Evolutionary conservation across 35 echinoderm and acorn worm species (phyloP).

Genomic region (Ophiothrix spiculata): DNA sequence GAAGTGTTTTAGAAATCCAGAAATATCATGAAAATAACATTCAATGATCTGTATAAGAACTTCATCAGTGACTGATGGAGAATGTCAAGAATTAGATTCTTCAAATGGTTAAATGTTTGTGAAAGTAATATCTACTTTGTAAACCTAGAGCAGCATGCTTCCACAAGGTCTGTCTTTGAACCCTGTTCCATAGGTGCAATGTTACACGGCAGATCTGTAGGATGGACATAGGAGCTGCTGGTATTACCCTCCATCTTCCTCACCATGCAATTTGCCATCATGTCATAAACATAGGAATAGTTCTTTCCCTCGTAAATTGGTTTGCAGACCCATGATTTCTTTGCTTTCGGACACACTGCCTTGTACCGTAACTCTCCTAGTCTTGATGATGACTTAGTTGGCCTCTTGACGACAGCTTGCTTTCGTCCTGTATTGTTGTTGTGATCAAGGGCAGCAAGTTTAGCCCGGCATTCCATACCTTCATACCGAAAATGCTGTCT

Average conservation of each 20-base stretch:
- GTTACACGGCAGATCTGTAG: neutral
- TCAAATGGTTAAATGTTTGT: too few relatives aligned
- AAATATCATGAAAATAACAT: too few relatives aligned
- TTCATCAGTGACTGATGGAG: too few relatives aligned
- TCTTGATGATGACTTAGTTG: neutral
- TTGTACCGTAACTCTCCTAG: neutral
- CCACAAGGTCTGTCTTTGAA: neutral
- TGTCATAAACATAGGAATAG: neutral
- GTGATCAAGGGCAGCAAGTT: conserved; percentile 46
- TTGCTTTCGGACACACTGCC: neutral
- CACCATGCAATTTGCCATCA: neutral
- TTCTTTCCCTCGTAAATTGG: neutral
- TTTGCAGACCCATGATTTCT: neutral
- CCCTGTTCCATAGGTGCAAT: neutral
- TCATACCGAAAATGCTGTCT: conserved; percentile 18
- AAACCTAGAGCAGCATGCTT: neutral
- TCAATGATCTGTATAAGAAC: too few relatives aligned
- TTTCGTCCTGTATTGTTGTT: conserved; percentile 33
- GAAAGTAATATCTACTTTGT: too few relatives aligned
- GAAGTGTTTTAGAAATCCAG: too few relatives aligned
- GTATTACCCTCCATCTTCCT: neutral
- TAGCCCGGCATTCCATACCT: conserved; percentile 4
- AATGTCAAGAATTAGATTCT: too few relatives aligned
- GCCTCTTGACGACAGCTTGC: conserved; percentile 19
- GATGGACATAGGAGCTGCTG: neutral